phyloP scores from a whole-genome alignment of 2,113 vertebrate species.

The Drymodes brunneopygia region DNA sequence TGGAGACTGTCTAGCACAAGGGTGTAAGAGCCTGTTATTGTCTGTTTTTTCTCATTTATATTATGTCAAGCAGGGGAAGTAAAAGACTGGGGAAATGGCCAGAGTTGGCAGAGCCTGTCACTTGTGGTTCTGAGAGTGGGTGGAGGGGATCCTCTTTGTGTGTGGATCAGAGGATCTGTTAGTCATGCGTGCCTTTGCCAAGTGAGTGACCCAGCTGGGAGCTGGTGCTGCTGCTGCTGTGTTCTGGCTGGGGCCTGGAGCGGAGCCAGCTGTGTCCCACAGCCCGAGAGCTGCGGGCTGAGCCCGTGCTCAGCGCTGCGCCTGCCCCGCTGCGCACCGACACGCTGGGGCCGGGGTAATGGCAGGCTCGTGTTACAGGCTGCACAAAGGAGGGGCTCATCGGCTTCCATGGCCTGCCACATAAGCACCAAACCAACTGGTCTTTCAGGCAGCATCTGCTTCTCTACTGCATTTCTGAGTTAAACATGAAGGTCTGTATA shows the following conservation, averaged over 20 bases:
- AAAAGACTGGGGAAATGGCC: background rate
- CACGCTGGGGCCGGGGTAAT: background rate
- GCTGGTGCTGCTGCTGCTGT: background rate
- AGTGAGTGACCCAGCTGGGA: background rate
- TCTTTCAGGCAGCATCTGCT: background rate
- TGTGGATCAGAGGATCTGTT: background rate
- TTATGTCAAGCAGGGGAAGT: background rate
- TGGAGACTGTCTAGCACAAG: background rate
- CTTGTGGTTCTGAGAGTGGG: background rate
- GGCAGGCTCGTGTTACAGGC: background rate
- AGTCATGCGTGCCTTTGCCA: background rate
- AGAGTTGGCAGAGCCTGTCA: background rate
- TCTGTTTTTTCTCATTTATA: background rate
- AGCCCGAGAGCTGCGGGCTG: background rate
- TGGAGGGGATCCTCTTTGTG: background rate
- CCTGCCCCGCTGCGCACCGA: accelerated
- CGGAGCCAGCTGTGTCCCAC: background rate
- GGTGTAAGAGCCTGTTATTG: background rate
- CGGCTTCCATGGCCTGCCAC: background rate
- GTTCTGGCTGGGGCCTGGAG: background rate
- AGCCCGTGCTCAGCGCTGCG: accelerated
- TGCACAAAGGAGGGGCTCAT: background rate
- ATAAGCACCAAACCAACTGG: background rate
- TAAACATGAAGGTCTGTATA: background rate
- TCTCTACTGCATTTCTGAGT: background rate